Conservation (phyloP, 2,113 vertebrate species). For the Triplophysa siluroides region DNA sequence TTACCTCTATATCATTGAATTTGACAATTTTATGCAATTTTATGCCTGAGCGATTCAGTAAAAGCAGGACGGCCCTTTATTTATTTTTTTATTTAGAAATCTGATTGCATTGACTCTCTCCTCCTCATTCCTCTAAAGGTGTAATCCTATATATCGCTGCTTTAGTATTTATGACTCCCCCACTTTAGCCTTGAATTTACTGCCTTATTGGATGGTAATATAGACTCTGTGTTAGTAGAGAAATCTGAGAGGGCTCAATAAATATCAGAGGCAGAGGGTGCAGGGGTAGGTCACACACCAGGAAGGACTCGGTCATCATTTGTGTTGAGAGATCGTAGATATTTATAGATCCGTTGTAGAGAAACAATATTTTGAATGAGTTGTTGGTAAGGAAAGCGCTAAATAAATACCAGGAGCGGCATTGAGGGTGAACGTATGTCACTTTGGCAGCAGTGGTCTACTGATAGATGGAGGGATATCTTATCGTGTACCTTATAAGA, state of each 20-base stretch:
- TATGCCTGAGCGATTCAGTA: not conserved
- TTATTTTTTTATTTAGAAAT: conserved; percentile 36
- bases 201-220: conserved; percentile 53
- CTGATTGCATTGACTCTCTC: conserved; percentile 30
- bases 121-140: conserved; percentile 16
- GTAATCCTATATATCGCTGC: conserved; percentile 51
- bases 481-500: not conserved
- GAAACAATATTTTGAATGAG: conserved; percentile 44
- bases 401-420: conserved; percentile 25
- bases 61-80: not conserved
- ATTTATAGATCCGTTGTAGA: conserved; percentile 52
- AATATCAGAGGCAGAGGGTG: conserved; percentile 38
- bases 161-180: conserved; percentile 50
- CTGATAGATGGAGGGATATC: conserved; percentile 4
- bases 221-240: conserved; percentile 46
- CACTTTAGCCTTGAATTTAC: conserved; percentile 42
- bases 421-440: conserved; percentile 12
- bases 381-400: conserved; percentile 31
- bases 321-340: conserved; percentile 45
- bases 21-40: not conserved
- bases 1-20: not conserved
- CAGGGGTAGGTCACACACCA: conserved; percentile 41
- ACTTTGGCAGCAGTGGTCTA: conserved; percentile 7
- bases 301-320: conserved; percentile 36
- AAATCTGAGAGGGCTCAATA: conserved; percentile 47